Percentiles rank a stretch among this genome's conserved stretches.
These are phyloP conservation scores for Athene cunicularia DNA, from an alignment of 2,113 vertebrate species.

Conservation along the genomic window DNA sequence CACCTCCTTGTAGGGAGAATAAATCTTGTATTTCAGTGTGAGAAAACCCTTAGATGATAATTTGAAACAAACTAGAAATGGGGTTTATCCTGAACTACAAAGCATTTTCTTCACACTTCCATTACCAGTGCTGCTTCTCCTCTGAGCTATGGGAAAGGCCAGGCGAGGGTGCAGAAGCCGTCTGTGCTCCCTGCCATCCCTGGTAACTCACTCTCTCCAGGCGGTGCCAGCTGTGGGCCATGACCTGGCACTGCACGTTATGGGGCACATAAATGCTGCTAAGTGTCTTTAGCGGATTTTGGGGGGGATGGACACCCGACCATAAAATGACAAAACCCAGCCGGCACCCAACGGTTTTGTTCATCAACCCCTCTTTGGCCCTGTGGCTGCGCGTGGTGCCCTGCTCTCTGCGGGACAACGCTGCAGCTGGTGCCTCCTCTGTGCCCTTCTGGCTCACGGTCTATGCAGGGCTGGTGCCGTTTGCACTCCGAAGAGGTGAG, in stretches of 20 bases:
- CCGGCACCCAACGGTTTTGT: neutral
- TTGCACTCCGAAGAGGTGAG: fast-evolving
- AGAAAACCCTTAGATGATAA: neutral
- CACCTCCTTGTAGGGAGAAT: neutral
- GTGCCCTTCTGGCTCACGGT: neutral
- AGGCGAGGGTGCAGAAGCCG: neutral
- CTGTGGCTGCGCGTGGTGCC: fast-evolving
- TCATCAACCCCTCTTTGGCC: neutral
- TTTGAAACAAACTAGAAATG: neutral
- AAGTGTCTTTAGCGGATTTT: fast-evolving
- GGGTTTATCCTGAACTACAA: neutral
- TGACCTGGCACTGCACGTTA: neutral
- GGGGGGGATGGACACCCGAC: too few species aligned
- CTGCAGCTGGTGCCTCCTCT: neutral
- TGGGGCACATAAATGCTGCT: neutral
- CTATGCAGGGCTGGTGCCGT: fast-evolving
- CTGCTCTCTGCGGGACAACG: fast-evolving
- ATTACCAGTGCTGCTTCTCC: neutral
- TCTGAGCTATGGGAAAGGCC: neutral
- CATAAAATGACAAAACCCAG: neutral
- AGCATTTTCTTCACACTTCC: fast-evolving
- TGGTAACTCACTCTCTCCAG: neutral
- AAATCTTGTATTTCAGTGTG: neutral
- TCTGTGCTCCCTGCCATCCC: neutral
- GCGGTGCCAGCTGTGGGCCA: neutral